Percentiles rank a stretch among this genome's conserved stretches.
Conservation (phyloP, 2,888 invertebrate species). For the Platerodrilus igneus region DNA sequence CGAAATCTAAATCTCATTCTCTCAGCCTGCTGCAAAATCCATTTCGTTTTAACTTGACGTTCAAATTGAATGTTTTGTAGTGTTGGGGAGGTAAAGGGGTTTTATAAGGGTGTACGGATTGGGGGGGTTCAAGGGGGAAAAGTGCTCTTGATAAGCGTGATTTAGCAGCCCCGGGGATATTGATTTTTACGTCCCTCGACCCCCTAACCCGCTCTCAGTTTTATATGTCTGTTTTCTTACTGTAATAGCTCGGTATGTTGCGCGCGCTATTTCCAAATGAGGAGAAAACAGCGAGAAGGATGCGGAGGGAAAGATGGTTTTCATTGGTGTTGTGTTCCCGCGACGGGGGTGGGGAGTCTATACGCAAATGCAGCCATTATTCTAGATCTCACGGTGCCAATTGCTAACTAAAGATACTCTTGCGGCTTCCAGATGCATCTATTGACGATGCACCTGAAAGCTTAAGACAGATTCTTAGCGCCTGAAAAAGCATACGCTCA, state of each 20-base stretch:
- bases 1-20: constrained; percentile 50
- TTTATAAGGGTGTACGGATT: constrained; percentile 30
- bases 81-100: constrained; percentile 41
- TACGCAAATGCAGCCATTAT: constrained; percentile 49
- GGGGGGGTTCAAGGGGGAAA: constrained; percentile 41
- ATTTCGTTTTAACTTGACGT: constrained; percentile 58
- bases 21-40: constrained; percentile 53
- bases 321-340: constrained; percentile 48
- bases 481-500: constrained; percentile 1
- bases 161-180: constrained; percentile 72
- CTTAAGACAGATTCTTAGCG: constrained; percentile 18
- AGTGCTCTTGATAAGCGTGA: constrained; percentile 60
- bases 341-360: constrained; percentile 36
- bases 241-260: constrained; percentile 52
- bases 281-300: constrained; percentile 45
- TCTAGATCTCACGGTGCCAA: constrained; percentile 41
- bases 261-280: constrained; percentile 48
- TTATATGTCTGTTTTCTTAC: constrained; percentile 56
- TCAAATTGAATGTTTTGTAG: constrained; percentile 59
- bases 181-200: constrained; percentile 51
- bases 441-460: constrained; percentile 16
- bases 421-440: constrained; percentile 22
- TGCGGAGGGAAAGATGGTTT: constrained; percentile 44
- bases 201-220: constrained; percentile 50
- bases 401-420: constrained; percentile 24